Base-by-base conservation (phyloP, 2,888 invertebrate species). In the Disparrhopalites patrizii region DNA sequence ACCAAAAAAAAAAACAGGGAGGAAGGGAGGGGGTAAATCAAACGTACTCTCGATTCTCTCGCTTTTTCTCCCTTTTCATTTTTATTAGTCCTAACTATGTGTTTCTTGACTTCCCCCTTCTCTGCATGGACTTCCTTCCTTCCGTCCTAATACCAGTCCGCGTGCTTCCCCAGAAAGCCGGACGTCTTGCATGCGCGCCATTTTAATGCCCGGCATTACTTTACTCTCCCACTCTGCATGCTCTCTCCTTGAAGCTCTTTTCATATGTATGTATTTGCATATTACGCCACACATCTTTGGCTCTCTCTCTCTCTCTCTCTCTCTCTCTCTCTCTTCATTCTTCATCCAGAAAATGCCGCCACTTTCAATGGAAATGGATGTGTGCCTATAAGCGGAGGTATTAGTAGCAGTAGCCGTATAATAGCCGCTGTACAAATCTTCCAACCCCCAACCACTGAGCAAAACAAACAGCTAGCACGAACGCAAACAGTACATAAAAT, bases 391-490 rank as follows among this genome's bases (percentile, higher is more conserved):
- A n/a, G n/a, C n/a, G n/a, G n/a, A n/a, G n/a, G n/a, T n/a, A 27
- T 2, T n/a, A 52, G n/a, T 28, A 23, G 27, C 5, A 28, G 13
- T n/a, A n/a, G n/a, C n/a, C n/a, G n/a, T n/a, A n/a, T n/a, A n/a
- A n/a, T n/a, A n/a, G n/a, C n/a, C n/a, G n/a, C n/a, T n/a, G n/a
- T n/a, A n/a, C n/a, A n/a, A n/a, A n/a, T n/a, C n/a, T n/a, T n/a
- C n/a, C 47, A 43, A 43, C 47, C 23, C 47, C 47, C 23, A 18
- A 30, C 3, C 43, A 43, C n/a, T 43, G 25, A 43, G 20, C 56
- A 56, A 56, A 56, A 56, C 56, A 56, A 56, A 56, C 56, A 56
- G n/a, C 56, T 38, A 56, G n/a, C 56, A 56, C 56, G 56, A 56
- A 56, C 56, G 27, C 56, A 56, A 56, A 56, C 31, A 15, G 33